Conservation (phyloP, 2,113 vertebrate genomes). For the mouse (Mus musculus) region DNA sequence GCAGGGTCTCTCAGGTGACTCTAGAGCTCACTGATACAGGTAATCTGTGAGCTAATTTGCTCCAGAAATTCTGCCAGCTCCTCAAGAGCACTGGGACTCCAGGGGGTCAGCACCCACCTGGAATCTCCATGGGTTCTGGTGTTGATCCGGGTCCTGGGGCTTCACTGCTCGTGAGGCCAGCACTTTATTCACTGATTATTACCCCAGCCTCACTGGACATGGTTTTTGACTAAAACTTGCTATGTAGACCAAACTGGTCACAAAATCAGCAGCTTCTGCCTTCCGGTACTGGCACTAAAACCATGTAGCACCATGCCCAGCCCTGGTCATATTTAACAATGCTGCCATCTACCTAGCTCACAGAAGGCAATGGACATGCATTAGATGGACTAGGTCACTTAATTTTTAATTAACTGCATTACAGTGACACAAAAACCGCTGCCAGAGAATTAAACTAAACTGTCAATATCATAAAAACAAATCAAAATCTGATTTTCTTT, state of each 20-base stretch:
- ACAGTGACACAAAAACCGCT: conserved; percentile 47
- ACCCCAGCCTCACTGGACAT: not conserved
- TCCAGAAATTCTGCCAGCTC: not conserved
- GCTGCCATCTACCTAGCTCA: conserved; percentile 1
- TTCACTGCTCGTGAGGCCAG: not conserved
- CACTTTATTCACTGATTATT: not conserved
- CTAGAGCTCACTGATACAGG: not conserved
- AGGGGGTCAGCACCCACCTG: not conserved
- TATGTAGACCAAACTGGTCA: not conserved
- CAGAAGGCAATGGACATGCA: conserved; percentile 26
- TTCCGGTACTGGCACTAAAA: not conserved
- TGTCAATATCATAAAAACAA: conserved; percentile 7
- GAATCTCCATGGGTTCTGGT: not conserved
- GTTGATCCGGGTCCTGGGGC: not conserved
- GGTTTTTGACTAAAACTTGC: not conserved
- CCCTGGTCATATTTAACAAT: not conserved
- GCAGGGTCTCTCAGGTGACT: not conserved
- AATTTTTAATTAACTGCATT: conserved; percentile 52
- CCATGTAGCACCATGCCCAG: not conserved
- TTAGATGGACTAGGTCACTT: conserved; percentile 37
- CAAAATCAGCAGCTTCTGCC: not conserved
- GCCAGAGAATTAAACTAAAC: conserved; percentile 30
- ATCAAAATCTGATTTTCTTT: not conserved
- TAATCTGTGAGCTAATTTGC: not conserved
- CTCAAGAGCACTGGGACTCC: not conserved